phyloP scores from a whole-genome alignment of 1,140 invertebrate genomes.

The Lordiphosa clarofinis region DNA sequence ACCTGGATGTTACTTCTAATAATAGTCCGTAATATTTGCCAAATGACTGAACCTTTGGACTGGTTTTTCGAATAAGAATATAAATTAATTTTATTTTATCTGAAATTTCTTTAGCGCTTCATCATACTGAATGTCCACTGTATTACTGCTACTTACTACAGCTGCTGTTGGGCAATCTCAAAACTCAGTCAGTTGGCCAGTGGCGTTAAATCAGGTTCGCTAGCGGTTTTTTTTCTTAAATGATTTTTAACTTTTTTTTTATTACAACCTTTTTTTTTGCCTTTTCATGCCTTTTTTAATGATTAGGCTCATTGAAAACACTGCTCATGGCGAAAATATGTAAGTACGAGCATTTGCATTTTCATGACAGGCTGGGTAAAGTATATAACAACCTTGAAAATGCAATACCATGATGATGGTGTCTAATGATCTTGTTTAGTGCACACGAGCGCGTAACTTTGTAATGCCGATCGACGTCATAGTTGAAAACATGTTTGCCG shows the following conservation, averaged over 20 bases:
- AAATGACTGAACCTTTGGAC: no score
- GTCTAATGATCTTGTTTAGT: slow-evolving; percentile 54
- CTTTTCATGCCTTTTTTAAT: slow-evolving; percentile 55
- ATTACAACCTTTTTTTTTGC: slow-evolving; percentile 18
- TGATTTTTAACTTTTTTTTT: slow-evolving; percentile 10
- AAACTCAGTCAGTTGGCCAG: slow-evolving; percentile 26
- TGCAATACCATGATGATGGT: slow-evolving; percentile 41
- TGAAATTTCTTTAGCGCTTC: not conserved
- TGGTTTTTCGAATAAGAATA: no score
- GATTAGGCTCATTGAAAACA: slow-evolving; percentile 66
- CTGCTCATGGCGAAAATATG: slow-evolving; percentile 42
- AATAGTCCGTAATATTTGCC: no score
- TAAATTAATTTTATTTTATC: no score
- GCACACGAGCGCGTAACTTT: slow-evolving; percentile 7
- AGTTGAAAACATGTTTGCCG: slow-evolving; percentile 29
- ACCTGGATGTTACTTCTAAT: no score
- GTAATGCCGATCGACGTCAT: slow-evolving; percentile 3
- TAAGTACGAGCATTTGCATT: slow-evolving; percentile 48
- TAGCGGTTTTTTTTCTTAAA: slow-evolving; percentile 24
- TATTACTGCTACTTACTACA: slow-evolving; percentile 16
- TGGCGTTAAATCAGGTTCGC: slow-evolving; percentile 57
- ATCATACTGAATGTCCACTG: not conserved
- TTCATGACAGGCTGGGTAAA: slow-evolving; percentile 49
- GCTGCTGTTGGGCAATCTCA: slow-evolving; percentile 36
- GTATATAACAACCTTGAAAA: slow-evolving; percentile 57